A percentile compares a stretch with the other conserved stretches of the same genome.
These are phyloP conservation scores for Polymixis lichenea DNA, from an alignment of 2,888 invertebrate genomes.

Conservation along the genomic window DNA sequence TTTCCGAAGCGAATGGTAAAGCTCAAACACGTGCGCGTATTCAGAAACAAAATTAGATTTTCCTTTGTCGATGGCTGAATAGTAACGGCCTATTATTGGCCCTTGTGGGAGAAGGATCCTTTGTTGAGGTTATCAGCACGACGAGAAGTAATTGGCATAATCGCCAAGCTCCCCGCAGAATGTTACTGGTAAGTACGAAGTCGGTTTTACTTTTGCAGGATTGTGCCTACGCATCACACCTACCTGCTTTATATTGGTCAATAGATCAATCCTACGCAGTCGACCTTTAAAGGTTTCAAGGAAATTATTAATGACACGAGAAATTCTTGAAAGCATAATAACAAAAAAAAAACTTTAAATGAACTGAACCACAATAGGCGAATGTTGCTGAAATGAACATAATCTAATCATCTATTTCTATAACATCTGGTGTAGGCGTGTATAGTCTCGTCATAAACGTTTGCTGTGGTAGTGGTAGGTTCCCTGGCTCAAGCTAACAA, in stretches of 20 bases:
- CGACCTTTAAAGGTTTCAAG: not conserved
- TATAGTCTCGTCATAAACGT: not conserved
- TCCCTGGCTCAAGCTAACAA: slow-evolving; percentile 22
- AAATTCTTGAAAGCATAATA: not conserved
- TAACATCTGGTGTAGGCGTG: not conserved
- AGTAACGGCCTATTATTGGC: slow-evolving; percentile 58
- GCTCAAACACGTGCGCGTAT: slow-evolving; percentile 54
- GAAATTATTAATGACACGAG: not conserved
- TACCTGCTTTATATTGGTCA: not conserved
- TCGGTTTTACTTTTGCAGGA: slow-evolving; percentile 25
- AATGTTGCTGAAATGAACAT: no score
- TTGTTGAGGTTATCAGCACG: slow-evolving; percentile 64
- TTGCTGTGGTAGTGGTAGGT: not conserved
- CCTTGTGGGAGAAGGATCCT: slow-evolving; percentile 47
- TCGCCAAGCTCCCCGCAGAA: slow-evolving; percentile 48
- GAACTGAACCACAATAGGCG: not conserved
- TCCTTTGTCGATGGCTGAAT: slow-evolving; percentile 63
- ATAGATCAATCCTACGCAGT: not conserved
- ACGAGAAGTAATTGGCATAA: slow-evolving; percentile 58
- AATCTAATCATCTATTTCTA: not conserved
- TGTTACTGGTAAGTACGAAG: slow-evolving; percentile 1
- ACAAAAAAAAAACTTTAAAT: not conserved
- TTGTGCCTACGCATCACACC: not conserved
- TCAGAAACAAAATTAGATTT: slow-evolving; percentile 57
- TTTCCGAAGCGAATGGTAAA: slow-evolving; percentile 42